Conservation (phyloP, 1,140 invertebrate genomes). For the Oedothorax gibbosus region DNA sequence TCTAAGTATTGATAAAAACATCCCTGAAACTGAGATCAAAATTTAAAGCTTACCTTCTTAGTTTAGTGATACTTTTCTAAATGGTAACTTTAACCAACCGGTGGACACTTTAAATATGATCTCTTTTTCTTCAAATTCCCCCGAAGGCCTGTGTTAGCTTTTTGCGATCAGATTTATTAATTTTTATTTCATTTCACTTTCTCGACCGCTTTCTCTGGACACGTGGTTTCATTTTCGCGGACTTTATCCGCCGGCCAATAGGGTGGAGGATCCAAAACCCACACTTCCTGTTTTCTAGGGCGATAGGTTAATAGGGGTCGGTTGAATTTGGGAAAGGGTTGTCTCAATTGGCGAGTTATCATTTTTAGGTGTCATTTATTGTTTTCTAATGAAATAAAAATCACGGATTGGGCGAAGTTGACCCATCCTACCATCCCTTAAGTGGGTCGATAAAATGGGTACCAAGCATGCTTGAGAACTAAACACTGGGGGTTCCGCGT, state of each 20-base stretch:
- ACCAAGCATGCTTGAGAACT: too few relatives aligned
- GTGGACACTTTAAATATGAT: constrained; percentile 25
- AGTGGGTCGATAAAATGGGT: too few relatives aligned
- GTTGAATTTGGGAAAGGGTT: not conserved
- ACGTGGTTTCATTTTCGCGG: not conserved
- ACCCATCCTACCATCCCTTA: too few relatives aligned
- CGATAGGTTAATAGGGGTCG: constrained; percentile 6
- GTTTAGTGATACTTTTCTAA: not conserved
- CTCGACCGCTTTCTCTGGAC: not conserved
- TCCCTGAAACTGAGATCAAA: too few relatives aligned
- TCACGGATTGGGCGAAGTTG: too few relatives aligned
- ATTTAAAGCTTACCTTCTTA: too few relatives aligned
- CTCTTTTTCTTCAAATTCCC: not conserved
- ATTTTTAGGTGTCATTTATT: not conserved
- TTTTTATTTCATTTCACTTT: constrained; percentile 29
- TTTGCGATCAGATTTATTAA: constrained; percentile 37
- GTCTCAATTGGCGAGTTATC: not conserved
- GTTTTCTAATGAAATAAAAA: too few relatives aligned
- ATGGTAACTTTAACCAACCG: not conserved
- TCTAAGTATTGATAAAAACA: too few relatives aligned
- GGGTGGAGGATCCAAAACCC: not conserved
- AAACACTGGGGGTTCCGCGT: too few relatives aligned
- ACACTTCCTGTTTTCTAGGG: constrained; percentile 18
- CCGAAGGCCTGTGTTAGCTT: constrained; percentile 11
- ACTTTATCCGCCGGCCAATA: not conserved